phyloP scores from a whole-genome alignment of 1,140 invertebrate genomes.

The Panagrolaimus sp. region DNA sequence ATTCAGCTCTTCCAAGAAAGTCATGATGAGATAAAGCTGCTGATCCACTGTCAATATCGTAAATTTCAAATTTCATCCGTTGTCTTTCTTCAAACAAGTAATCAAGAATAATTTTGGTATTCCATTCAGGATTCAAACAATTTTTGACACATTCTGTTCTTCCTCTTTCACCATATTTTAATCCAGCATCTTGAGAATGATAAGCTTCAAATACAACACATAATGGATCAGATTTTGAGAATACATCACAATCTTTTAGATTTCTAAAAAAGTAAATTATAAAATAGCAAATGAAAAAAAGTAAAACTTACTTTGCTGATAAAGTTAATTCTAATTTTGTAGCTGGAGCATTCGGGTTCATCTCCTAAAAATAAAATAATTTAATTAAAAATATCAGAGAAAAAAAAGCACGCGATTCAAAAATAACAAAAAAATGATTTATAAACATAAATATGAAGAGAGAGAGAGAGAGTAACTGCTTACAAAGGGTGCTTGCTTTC shows the following conservation, averaged over 20 bases:
- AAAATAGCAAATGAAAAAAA: neutral
- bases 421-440: neutral
- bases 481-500: too few relatives aligned
- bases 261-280: conserved; percentile 39
- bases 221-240: conserved; percentile 33
- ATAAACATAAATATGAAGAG: too few relatives aligned
- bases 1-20: conserved; percentile 63
- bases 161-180: conserved; percentile 55
- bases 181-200: neutral
- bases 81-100: conserved; percentile 65
- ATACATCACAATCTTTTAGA: conserved; percentile 26
- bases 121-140: conserved; percentile 64
- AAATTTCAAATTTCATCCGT: conserved; percentile 61
- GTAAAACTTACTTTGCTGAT: neutral
- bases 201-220: conserved; percentile 26
- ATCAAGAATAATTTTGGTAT: conserved; percentile 62
- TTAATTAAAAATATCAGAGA: neutral
- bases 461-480: too few relatives aligned
- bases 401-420: neutral
- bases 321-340: conserved; percentile 12
- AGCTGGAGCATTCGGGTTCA: neutral
- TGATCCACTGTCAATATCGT: conserved; percentile 61
- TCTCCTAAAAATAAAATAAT: conserved; percentile 7
- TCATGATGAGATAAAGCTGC: conserved; percentile 61
- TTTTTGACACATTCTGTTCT: conserved; percentile 64